Percentiles rank a stretch among this genome's conserved stretches.
Conservation (phyloP, 2,888 invertebrate genomes). For the Perizoma affinitatum region DNA sequence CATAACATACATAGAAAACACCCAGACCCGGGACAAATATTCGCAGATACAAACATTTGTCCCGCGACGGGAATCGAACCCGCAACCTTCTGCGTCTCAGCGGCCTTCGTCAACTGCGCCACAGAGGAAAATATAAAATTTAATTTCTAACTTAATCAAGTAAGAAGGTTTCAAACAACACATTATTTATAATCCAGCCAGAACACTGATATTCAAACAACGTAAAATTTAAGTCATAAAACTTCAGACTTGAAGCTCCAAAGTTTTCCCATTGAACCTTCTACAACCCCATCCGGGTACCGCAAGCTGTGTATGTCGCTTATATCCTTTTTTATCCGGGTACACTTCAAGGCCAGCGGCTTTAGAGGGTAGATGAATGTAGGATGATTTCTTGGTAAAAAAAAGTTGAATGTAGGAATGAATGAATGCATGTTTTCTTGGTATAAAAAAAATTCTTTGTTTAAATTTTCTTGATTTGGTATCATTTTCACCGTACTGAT, state of each 20-base stretch:
- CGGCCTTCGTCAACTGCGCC: too few species aligned
- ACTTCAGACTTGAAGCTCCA: slow-evolving; percentile 16
- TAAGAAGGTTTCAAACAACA: background rate
- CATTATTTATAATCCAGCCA: background rate
- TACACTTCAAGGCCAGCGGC: background rate
- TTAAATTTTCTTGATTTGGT: too few species aligned
- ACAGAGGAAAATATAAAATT: too few species aligned
- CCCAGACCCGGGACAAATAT: too few species aligned
- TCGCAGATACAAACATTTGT: too few species aligned
- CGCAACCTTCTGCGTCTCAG: too few species aligned
- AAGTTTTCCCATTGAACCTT: slow-evolving; percentile 25
- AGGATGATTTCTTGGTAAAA: too few species aligned
- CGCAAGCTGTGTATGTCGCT: slow-evolving; percentile 21
- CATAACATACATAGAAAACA: too few species aligned
- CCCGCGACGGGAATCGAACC: too few species aligned
- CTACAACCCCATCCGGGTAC: slow-evolving; percentile 11
- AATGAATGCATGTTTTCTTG: too few species aligned
- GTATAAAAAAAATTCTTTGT: too few species aligned
- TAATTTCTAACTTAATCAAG: background rate
- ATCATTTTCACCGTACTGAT: too few species aligned
- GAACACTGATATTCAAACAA: slow-evolving; percentile 17
- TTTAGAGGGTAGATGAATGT: background rate
- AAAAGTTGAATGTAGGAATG: background rate
- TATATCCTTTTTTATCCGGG: slow-evolving; percentile 17
- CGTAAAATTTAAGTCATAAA: slow-evolving; percentile 30